Conservation (phyloP, 2,888 invertebrate species). For the Coelopa pilipes region DNA sequence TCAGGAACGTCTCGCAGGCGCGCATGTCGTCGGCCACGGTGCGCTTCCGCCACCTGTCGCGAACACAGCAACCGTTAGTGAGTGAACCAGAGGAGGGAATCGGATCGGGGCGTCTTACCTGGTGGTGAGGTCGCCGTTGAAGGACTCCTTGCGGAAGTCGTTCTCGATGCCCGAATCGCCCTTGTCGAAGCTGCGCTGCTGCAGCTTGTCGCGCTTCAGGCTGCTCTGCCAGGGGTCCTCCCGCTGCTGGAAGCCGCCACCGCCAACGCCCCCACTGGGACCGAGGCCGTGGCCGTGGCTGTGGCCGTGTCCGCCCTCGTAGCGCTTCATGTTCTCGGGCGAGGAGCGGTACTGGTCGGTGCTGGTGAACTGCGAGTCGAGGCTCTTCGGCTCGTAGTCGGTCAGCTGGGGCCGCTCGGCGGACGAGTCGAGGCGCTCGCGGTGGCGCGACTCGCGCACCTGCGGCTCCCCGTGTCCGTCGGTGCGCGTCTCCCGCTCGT, state of each 20-base stretch:
- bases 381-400: conserved; percentile 73
- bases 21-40: conserved; percentile 75
- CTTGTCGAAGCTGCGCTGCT: conserved; percentile 68
- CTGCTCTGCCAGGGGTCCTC: conserved; percentile 73
- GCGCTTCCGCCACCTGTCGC: conserved; percentile 66
- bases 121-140: conserved; percentile 68
- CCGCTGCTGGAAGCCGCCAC: conserved; percentile 46
- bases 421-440: conserved; percentile 64
- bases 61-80: not conserved
- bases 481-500: conserved; percentile 65
- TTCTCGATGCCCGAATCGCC: conserved; percentile 85
- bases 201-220: conserved; percentile 69
- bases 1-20: conserved; percentile 76
- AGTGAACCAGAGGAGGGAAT: too few species aligned
- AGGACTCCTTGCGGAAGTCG: conserved; percentile 79
- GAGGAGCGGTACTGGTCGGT: conserved; percentile 71
- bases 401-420: conserved; percentile 44
- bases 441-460: conserved; percentile 65
- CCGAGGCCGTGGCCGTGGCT: too few species aligned
- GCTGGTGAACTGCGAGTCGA: conserved; percentile 71
- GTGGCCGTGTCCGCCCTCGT: conserved; percentile 45
- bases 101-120: conserved; percentile 52
- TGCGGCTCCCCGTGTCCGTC: conserved; percentile 66
- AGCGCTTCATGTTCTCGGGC: conserved; percentile 71
- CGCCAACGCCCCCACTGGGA: not conserved